Conservation (phyloP, 1,140 invertebrate genomes). For the Patella vulgata region DNA sequence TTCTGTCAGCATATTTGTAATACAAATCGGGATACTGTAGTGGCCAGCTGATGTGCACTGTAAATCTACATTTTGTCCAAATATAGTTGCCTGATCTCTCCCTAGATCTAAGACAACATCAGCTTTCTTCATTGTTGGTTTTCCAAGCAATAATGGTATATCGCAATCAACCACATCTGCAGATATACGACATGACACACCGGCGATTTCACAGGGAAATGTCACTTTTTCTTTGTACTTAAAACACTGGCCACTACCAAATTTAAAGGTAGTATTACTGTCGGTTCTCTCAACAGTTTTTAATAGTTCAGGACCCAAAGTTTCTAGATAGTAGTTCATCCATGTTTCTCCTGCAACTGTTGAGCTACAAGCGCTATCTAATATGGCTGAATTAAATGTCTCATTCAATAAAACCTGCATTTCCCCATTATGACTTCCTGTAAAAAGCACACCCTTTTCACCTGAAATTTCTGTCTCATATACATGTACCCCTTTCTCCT, state of each 20-base stretch:
- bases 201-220: neutral
- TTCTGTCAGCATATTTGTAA: neutral
- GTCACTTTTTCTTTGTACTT: neutral
- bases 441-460: too few species aligned
- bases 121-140: constrained; percentile 1
- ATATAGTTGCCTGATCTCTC: neutral
- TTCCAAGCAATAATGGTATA: constrained; percentile 2
- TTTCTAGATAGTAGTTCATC: too few species aligned
- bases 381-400: too few species aligned
- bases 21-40: neutral
- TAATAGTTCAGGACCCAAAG: neutral
- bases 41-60: constrained; percentile 4
- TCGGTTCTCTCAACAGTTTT: too few species aligned
- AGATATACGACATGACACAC: neutral
- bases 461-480: too few species aligned
- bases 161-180: constrained; percentile 6
- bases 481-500: too few species aligned
- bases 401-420: too few species aligned
- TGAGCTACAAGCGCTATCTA: too few species aligned
- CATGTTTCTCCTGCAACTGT: too few species aligned
- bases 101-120: too few species aligned
- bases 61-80: constrained; percentile 3
- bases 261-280: neutral
- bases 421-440: too few species aligned
- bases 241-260: neutral